A percentile compares a stretch with the other conserved stretches of the same genome.
Conservation (phyloP, 2,113 vertebrate species). For the Crotophaga sulcirostris region DNA sequence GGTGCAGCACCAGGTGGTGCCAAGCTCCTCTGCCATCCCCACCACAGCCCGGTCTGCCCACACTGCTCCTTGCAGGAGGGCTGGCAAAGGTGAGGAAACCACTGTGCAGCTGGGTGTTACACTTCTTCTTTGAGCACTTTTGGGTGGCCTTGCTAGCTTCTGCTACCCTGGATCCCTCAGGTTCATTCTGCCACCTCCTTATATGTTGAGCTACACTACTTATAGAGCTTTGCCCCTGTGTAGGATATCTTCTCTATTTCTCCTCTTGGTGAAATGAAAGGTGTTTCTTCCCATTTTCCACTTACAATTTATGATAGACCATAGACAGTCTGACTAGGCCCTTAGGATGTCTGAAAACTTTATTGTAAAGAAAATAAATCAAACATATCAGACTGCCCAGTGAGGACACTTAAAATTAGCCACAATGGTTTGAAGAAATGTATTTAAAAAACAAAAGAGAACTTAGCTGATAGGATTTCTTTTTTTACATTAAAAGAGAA, state of each 20-base stretch:
- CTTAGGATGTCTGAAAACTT: background rate
- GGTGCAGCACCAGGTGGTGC: constrained; percentile 42
- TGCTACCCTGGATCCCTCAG: background rate
- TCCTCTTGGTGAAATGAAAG: background rate
- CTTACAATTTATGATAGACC: background rate
- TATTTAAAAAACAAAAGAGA: background rate
- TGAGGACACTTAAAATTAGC: background rate
- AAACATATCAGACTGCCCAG: accelerated
- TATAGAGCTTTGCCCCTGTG: background rate
- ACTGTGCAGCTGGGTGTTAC: background rate
- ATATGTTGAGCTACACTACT: accelerated
- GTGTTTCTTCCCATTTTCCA: background rate
- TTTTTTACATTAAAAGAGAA: background rate
- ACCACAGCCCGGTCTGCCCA: accelerated
- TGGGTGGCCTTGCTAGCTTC: background rate
- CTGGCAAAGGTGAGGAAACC: background rate
- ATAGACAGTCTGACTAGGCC: background rate
- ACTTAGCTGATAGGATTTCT: background rate
- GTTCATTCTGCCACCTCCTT: background rate
- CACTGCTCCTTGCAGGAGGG: background rate
- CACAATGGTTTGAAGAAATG: background rate
- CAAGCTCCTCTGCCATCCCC: background rate
- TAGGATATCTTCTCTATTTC: background rate
- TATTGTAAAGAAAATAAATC: background rate
- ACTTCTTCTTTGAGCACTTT: background rate